Base-by-base conservation (phyloP, 2,113 vertebrate genomes). In the Channa argus region DNA sequence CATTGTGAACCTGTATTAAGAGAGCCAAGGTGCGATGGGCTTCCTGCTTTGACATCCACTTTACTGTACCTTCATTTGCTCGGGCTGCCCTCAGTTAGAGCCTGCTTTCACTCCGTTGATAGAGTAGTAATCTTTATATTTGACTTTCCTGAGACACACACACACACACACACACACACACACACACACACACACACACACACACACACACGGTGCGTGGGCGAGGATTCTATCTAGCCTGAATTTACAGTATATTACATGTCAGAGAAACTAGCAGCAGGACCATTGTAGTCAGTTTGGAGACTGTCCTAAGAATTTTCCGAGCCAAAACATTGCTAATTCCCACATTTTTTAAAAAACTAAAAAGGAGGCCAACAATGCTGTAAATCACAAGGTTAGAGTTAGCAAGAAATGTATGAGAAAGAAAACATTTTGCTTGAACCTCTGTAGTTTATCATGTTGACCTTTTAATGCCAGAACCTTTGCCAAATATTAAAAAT, bases 241-340 rank as follows among this genome's bases (percentile, higher is more conserved):
- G 63, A 54, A 66, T 80, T 67, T 54, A 67, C 82, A 86, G 88
- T 88, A 77, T 75, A 72, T 66, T 74, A 68, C 68, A 62, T 83
- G 68, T 68, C 74, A 79, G 46, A 66, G 71, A 70, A 13, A 78
- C 51, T 8, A 65, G 58, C 56, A 55, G 53, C 58, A 71, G 77
- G 33, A 70, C 53, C 9, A 50, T 12, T 61, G 62, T 53, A 36
- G 63, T 53, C 63, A 46, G 36, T 9, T 14, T 38, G 24, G 15
- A 60, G 13, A 44, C 33, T 14, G 7, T 46, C 8, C 36, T 74
- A 14, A 24, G 24, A 24, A 24, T 24, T 24, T 24, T 24, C 24
- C 1, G 24, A 24, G 45, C 6, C 12, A 8, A 55, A 68, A 39
- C 13, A 8, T 6, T 15, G 9, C 24, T 36, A 9, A 62, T 58